Evolutionary conservation across 2,113 vertebrate genomes (phyloP), one percentile per base, ranked within the genome.

Genomic region (Myxocyprinus asiaticus): DNA sequence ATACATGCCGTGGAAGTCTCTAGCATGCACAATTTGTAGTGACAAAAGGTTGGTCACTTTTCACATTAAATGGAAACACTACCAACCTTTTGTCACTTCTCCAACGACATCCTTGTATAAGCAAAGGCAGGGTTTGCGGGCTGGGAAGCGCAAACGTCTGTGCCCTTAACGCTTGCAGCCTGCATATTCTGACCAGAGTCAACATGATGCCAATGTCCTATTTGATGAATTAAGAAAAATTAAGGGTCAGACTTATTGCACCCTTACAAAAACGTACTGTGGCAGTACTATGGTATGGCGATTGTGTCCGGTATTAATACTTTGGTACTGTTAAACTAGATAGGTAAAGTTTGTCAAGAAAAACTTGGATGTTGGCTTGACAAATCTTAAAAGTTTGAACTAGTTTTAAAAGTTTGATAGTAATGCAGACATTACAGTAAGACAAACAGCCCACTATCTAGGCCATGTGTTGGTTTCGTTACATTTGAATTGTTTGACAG

Each of bases 21-120:
- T 10, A 76, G 7, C 9, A 15, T 6, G 48, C 11, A 10, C 1
- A 17, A 58, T 42, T 5, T 86, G 8, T n/a, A 83, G 82, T 91
- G 92, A 91, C 91, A 93, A 93, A 93, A 93, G 93, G 92, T 94
- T 94, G 93, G 93, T 87, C 84, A 87, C 89, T 90, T 90, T 90
- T 91, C 89, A 80, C 90, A 87, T 81, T 83, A 75, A 88, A 93
- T 77, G 86, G 83, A 94, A 93, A 91, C 90, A 89, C 91, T 89
- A 94, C 92, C 93, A 93, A 94, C 93, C 93, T 94, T 92, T 92
- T 93, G 91, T 88, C 93, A 92, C 92, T 90, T 92, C 81, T 92
- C 88, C 90, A 92, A 45, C 87, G 90, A 69, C 81, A 90, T 56
- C 88, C 88, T 74, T 86, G 88, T 76, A 88, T 84, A 81, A 88